Evolutionary conservation across 2,888 invertebrate genomes (phyloP).

Genomic region (Escarpia spicata): DNA sequence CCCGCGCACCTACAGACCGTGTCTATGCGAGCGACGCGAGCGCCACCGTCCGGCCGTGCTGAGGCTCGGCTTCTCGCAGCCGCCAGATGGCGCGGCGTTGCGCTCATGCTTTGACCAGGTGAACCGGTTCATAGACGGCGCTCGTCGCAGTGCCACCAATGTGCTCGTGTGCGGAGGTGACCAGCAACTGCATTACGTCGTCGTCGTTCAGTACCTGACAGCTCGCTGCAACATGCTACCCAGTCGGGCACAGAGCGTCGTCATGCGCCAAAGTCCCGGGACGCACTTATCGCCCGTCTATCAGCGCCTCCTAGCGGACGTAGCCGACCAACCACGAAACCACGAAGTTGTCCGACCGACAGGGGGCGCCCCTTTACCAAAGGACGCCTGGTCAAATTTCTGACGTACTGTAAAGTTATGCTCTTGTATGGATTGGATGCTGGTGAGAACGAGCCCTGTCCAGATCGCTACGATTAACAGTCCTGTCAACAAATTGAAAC

Average conservation of each 20-base stretch:
- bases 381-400: neutral
- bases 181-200: neutral
- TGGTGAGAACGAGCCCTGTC: neutral
- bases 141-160: neutral
- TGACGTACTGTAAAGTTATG: neutral
- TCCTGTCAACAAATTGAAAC: neutral
- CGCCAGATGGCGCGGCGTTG: neutral
- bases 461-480: neutral
- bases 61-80: neutral
- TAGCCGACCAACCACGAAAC: neutral
- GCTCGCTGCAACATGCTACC: neutral
- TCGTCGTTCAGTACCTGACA: neutral
- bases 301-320: conserved; percentile 1
- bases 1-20: neutral
- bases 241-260: neutral
- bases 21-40: conserved; percentile 13
- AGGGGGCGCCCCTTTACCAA: neutral
- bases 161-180: neutral
- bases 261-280: neutral
- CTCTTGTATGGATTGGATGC: neutral
- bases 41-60: conserved; percentile 13
- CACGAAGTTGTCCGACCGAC: neutral
- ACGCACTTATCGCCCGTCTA: neutral
- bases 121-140: neutral
- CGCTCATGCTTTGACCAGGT: neutral